A percentile compares a stretch with the other conserved stretches of the same genome.
phyloP scores from a whole-genome alignment of 2,113 vertebrate genomes.

The Taxidea taxus region DNA sequence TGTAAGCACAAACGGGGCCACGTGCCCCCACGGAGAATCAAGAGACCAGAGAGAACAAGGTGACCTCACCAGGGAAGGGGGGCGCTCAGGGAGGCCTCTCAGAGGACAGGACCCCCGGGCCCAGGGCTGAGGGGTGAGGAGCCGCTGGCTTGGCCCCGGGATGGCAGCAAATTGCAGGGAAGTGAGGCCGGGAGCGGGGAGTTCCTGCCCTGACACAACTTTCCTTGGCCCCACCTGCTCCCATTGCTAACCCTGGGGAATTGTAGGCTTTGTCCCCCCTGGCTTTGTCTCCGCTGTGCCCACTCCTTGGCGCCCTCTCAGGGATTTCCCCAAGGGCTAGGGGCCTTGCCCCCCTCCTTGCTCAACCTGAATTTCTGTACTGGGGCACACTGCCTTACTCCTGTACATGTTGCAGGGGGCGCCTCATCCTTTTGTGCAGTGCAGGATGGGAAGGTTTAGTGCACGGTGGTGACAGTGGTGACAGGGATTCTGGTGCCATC shows the following conservation, averaged over 20 bases:
- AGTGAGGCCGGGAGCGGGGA: too few relatives aligned
- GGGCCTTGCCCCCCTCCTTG: background rate
- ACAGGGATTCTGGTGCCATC: fast-evolving
- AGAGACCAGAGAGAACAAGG: background rate
- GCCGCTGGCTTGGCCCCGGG: background rate
- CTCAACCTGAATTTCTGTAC: background rate
- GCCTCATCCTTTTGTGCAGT: background rate
- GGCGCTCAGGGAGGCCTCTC: background rate
- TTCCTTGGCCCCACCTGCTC: background rate
- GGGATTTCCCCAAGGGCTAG: background rate
- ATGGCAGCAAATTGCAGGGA: fast-evolving
- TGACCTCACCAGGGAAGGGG: background rate
- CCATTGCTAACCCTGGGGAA: fast-evolving
- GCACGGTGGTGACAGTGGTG: fast-evolving
- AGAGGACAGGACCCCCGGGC: background rate
- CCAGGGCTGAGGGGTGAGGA: background rate
- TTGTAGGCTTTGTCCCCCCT: background rate
- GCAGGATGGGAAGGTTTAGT: background rate
- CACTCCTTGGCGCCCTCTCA: background rate
- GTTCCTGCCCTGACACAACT: fast-evolving
- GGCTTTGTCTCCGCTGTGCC: background rate
- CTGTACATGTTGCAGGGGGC: background rate
- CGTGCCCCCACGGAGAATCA: background rate
- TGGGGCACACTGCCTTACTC: background rate
- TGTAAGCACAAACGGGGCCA: background rate